These are phyloP conservation scores for Drosophila fuyamai DNA, from an alignment of 1,140 invertebrate genomes.

Conservation along the genomic window DNA sequence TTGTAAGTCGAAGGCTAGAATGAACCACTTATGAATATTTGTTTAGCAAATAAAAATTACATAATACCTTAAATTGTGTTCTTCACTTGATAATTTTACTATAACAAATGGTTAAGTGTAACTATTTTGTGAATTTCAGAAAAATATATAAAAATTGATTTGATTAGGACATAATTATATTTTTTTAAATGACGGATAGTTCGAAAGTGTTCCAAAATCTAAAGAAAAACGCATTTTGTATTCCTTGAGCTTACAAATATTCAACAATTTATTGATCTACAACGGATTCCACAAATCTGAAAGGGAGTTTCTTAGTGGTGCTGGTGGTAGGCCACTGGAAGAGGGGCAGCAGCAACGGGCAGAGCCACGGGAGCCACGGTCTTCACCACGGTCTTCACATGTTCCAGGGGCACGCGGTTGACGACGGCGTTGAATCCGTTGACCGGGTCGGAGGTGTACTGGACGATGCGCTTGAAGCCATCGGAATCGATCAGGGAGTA, in stretches of 20 bases:
- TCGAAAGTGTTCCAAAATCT: background rate
- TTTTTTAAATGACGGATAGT: no score
- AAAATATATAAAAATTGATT: no score
- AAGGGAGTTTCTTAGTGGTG: conserved; percentile 49
- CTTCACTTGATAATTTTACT: no score
- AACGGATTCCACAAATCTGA: conserved; percentile 21
- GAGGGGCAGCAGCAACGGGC: conserved; percentile 56
- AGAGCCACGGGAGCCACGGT: conserved; percentile 63
- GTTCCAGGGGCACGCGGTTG: conserved; percentile 82
- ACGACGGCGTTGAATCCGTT: conserved; percentile 85
- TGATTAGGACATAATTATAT: no score
- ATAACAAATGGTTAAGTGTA: no score
- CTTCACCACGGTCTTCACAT: conserved; percentile 67
- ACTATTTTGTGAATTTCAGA: no score
- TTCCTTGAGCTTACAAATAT: conserved; percentile 68
- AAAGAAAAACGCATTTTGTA: background rate
- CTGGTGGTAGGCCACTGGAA: conserved; percentile 58
- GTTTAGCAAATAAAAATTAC: no score
- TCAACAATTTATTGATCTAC: conserved; percentile 73
- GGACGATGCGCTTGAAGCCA: conserved; percentile 80
- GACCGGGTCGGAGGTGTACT: conserved; percentile 83
- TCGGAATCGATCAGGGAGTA: conserved; percentile 82
- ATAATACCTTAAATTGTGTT: no score
- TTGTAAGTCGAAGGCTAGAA: background rate
- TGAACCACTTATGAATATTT: no score